These are phyloP conservation scores for Pachliopta kotzebuea DNA, from an alignment of 2,888 invertebrate species.

Conservation along the genomic window DNA sequence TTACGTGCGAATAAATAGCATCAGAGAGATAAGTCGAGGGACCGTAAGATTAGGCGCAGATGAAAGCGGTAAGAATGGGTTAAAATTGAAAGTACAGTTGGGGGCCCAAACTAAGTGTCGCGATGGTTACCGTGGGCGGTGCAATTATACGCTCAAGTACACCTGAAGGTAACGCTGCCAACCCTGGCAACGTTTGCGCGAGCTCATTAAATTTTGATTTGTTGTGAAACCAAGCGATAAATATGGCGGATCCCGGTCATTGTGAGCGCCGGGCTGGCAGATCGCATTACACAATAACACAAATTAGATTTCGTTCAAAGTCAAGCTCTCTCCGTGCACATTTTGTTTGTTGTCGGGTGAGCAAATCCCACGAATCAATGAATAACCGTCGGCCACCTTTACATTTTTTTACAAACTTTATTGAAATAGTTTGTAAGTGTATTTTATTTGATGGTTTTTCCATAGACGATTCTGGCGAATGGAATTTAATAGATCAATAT, in stretches of 20 bases:
- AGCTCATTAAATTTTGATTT: slow-evolving; percentile 78
- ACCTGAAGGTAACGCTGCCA: slow-evolving; percentile 51
- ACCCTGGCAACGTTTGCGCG: slow-evolving; percentile 60
- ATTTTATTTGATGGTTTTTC: slow-evolving; percentile 11
- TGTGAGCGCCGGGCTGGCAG: slow-evolving; percentile 54
- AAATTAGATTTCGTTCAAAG: slow-evolving; percentile 79
- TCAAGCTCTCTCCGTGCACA: slow-evolving; percentile 75
- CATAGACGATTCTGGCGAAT: slow-evolving; percentile 15
- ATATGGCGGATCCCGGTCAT: slow-evolving; percentile 61
- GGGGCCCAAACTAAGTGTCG: slow-evolving; percentile 40
- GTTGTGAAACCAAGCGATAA: slow-evolving; percentile 78
- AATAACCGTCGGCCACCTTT: slow-evolving; percentile 70
- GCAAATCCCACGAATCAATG: slow-evolving; percentile 69
- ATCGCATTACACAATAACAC: slow-evolving; percentile 78
- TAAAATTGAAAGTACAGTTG: slow-evolving; percentile 32
- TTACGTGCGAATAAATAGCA: slow-evolving; percentile 64
- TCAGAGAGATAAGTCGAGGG: slow-evolving; percentile 52
- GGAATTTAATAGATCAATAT: slow-evolving; percentile 12
- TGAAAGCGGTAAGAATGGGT: slow-evolving; percentile 36
- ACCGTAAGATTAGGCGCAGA: slow-evolving; percentile 43
- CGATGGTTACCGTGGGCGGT: slow-evolving; percentile 54
- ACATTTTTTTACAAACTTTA: slow-evolving; percentile 48
- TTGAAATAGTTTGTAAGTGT: slow-evolving; percentile 17
- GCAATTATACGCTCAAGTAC: slow-evolving; percentile 70
- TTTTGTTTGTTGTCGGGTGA: slow-evolving; percentile 69